Percentiles rank a stretch among this genome's conserved stretches.
Conservation (phyloP, 2,797 vertebrate species). For the Brachyalestes nurse region DNA sequence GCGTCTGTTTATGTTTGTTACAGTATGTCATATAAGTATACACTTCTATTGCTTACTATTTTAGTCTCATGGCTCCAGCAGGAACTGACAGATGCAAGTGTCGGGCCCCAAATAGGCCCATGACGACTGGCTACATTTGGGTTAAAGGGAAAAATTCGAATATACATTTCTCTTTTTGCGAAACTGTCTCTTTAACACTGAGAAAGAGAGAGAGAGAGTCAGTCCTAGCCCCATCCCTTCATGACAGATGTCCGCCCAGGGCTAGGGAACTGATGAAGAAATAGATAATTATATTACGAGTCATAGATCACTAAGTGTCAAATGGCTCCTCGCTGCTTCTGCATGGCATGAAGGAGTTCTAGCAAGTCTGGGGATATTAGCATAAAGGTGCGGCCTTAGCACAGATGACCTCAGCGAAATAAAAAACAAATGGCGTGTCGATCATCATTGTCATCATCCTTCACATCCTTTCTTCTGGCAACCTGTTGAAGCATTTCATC, state of each 20-base stretch:
- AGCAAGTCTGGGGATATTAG: background rate
- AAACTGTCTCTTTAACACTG: constrained; percentile 45
- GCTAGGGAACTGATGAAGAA: constrained; percentile 47
- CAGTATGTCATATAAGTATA: too few relatives aligned
- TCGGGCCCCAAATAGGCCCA: background rate
- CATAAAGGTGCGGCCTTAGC: background rate
- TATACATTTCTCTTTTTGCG: background rate
- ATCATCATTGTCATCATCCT: background rate
- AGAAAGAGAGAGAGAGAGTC: constrained; percentile 52
- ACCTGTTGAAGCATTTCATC: constrained; percentile 27
- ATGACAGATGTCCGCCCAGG: constrained; percentile 55
- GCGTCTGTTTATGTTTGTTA: too few relatives aligned
- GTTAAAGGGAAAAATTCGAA: background rate
- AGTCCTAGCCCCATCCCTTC: constrained; percentile 25
- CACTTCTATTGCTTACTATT: too few relatives aligned
- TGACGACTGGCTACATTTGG: background rate
- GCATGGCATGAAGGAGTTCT: background rate
- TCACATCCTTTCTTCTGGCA: constrained; percentile 29
- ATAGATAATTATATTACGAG: constrained; percentile 55
- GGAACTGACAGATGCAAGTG: background rate
- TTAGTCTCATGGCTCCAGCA: background rate
- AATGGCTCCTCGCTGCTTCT: constrained; percentile 16
- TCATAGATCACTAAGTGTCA: constrained; percentile 55
- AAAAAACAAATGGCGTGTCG: constrained; percentile 11
- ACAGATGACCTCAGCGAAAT: background rate